Evolutionary conservation across 2,888 invertebrate genomes (phyloP).

Genomic region (Lycaena phlaeas): DNA sequence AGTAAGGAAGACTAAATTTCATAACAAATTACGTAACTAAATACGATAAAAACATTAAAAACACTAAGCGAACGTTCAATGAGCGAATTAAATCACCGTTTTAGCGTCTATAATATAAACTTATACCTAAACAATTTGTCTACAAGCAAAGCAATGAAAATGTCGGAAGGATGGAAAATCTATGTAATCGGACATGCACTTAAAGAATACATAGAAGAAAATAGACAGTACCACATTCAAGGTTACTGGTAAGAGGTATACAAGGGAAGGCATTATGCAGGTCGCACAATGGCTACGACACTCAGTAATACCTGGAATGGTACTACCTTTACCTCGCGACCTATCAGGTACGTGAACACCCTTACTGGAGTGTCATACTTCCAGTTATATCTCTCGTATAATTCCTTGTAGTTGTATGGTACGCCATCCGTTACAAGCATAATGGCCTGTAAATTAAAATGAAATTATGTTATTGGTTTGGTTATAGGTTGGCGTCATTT

Average conservation of each 20-base stretch:
- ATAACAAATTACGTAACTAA: no score
- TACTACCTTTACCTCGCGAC: constrained; percentile 83
- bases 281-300: constrained; percentile 71
- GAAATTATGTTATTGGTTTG: no score
- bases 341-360: constrained; percentile 98
- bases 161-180: constrained; percentile 26
- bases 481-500: no score
- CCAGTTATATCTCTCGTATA: constrained; percentile 94
- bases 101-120: not conserved
- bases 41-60: not conserved
- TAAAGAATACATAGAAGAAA: constrained; percentile 26
- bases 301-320: constrained; percentile 71
- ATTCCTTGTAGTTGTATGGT: constrained; percentile 92
- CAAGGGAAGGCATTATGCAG: constrained; percentile 61
- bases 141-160: constrained; percentile 50
- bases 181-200: constrained; percentile 16
- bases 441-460: constrained; percentile 82
- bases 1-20: not conserved
- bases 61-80: not conserved
- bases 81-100: not conserved
- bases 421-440: constrained; percentile 99
- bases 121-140: constrained; percentile 20
- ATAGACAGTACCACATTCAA: constrained; percentile 62
- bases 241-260: constrained; percentile 61
- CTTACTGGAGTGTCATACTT: constrained; percentile 86